phyloP scores from a whole-genome alignment of 2,797 vertebrate genomes.

The Brachyalestes nurse region DNA sequence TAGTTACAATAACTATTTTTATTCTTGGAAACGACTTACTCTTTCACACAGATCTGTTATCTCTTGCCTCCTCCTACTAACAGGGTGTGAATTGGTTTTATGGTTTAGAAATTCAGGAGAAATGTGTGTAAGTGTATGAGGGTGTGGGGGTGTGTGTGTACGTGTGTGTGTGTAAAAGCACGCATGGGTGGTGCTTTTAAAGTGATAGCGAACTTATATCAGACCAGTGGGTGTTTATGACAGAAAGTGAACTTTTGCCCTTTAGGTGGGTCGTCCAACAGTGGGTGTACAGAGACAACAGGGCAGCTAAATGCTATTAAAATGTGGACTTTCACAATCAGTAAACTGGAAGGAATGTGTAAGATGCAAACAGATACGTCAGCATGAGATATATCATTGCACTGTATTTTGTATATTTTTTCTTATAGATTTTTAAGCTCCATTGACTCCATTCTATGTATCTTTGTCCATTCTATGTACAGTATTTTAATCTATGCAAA shows the following conservation, averaged over 20 bases:
- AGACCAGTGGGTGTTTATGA: conserved; percentile 20
- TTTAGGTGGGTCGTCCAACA: too few relatives aligned
- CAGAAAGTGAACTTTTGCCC: conserved; percentile 25
- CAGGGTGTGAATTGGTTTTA: conserved; percentile 1
- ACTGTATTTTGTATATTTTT: too few relatives aligned
- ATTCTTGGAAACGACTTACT: neutral
- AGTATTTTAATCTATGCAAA: too few relatives aligned
- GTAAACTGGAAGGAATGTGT: too few relatives aligned
- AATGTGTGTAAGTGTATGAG: neutral
- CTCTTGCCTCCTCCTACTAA: neutral
- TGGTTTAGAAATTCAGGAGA: conserved; percentile 10
- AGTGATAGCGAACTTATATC: conserved; percentile 24
- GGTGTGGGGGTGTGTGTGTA: neutral
- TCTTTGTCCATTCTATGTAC: too few relatives aligned
- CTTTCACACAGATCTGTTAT: conserved; percentile 12
- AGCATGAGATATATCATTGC: too few relatives aligned
- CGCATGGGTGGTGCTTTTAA: neutral
- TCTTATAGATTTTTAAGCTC: too few relatives aligned
- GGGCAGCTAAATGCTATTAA: too few relatives aligned
- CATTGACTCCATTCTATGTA: too few relatives aligned
- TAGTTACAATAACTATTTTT: neutral
- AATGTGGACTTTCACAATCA: too few relatives aligned
- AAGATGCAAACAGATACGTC: too few relatives aligned
- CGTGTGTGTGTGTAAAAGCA: conserved; percentile 12
- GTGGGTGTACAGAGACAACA: too few relatives aligned